phyloP scores from a whole-genome alignment of 1,140 invertebrate species.

The Idris sp. region DNA sequence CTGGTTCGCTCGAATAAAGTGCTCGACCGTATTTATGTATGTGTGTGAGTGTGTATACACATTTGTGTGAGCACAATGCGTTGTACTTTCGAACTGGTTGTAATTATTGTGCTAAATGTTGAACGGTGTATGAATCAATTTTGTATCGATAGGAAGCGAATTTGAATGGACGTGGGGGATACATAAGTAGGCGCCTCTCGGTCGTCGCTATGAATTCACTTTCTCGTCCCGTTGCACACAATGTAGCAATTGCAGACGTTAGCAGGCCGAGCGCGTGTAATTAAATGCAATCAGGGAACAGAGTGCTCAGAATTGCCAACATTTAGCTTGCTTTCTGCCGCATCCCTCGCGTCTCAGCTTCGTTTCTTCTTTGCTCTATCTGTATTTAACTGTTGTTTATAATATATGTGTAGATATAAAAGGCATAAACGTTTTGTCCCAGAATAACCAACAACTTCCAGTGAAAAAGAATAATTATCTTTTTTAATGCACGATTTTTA shows the following conservation, averaged over 20 bases:
- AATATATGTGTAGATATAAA: constrained; percentile 32
- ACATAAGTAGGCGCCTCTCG: constrained; percentile 41
- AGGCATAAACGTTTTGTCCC: constrained; percentile 12
- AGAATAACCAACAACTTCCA: constrained; percentile 14
- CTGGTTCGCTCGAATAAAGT: constrained; percentile 42
- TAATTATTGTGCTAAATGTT: constrained; percentile 52
- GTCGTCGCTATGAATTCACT: constrained; percentile 50
- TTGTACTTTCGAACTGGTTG: constrained; percentile 35
- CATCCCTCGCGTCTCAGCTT: constrained; percentile 32
- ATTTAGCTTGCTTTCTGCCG: constrained; percentile 68
- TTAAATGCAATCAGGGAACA: constrained; percentile 76
- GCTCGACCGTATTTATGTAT: constrained; percentile 39
- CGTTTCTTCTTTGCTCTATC: constrained; percentile 49
- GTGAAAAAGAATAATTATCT: constrained; percentile 22
- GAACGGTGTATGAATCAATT: constrained; percentile 40
- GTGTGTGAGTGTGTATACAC: too few relatives aligned
- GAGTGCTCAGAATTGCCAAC: constrained; percentile 73
- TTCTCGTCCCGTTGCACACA: constrained; percentile 65
- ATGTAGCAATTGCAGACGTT: constrained; percentile 71
- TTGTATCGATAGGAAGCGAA: constrained; percentile 32
- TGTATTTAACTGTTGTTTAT: constrained; percentile 51
- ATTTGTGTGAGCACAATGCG: constrained; percentile 41
- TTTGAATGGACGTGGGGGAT: constrained; percentile 30
- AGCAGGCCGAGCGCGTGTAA: constrained; percentile 69
- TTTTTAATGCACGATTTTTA: constrained; percentile 9